These are phyloP conservation scores for Mesorhabditis sp. DNA, from an alignment of 2,888 invertebrate genomes.

Conservation along the genomic window DNA sequence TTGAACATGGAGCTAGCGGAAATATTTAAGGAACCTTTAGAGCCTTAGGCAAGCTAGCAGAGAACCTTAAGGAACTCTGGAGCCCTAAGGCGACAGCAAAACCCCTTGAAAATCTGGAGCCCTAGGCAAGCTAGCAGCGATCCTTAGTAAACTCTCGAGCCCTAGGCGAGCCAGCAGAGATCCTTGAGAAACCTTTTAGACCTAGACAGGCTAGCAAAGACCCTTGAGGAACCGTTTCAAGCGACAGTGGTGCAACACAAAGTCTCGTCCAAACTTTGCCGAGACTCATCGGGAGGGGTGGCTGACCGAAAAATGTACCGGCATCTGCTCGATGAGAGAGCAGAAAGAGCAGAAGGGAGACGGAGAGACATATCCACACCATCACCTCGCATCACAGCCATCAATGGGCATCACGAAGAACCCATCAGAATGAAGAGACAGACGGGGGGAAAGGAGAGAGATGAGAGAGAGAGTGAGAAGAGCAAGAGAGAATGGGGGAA, in stretches of 20 bases:
- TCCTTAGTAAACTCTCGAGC: too few species aligned
- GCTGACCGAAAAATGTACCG: neutral
- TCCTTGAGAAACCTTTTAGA: too few species aligned
- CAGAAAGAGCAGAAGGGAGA: neutral
- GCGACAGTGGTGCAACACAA: neutral
- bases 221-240: too few species aligned
- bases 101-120: too few species aligned
- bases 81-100: too few species aligned
- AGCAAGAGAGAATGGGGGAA: too few species aligned
- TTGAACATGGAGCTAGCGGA: neutral
- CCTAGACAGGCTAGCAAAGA: too few species aligned
- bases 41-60: too few species aligned
- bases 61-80: too few species aligned
- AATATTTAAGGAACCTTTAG: neutral
- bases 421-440: slow-evolving; percentile 4
- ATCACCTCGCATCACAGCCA: neutral
- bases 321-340: neutral
- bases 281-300: neutral
- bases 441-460: neutral
- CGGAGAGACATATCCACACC: neutral
- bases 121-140: too few species aligned
- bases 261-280: neutral
- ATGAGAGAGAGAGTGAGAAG: too few species aligned
- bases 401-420: neutral
- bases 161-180: too few species aligned